These are phyloP conservation scores for Orussus abietinus DNA, from an alignment of 1,140 invertebrate species.

Conservation along the genomic window DNA sequence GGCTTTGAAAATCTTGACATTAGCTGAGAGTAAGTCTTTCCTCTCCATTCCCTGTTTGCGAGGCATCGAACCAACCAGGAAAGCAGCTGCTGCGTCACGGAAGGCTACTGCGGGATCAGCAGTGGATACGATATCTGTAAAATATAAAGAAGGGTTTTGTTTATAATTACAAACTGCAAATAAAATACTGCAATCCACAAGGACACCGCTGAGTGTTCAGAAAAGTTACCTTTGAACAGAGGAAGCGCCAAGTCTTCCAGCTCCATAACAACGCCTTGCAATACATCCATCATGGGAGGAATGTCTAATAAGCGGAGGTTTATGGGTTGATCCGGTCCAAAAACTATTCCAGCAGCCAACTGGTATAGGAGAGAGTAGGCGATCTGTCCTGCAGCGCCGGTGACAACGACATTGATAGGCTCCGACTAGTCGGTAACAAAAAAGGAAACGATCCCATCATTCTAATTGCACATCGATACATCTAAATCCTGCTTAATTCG, in stretches of 20 bases:
- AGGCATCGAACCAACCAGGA: constrained; percentile 98
- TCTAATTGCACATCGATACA: not conserved
- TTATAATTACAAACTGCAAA: too few relatives aligned
- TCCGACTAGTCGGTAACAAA: constrained; percentile 62
- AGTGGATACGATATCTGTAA: constrained; percentile 77
- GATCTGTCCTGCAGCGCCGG: constrained; percentile 98
- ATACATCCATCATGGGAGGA: constrained; percentile 86
- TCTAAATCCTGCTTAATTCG: not conserved
- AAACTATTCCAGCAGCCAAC: constrained; percentile 94
- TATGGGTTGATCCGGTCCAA: constrained; percentile 86
- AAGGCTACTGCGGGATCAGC: constrained; percentile 86
- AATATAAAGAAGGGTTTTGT: constrained; percentile 5
- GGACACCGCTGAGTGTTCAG: too few relatives aligned
- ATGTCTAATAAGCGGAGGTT: constrained; percentile 94
- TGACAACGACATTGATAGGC: constrained; percentile 91
- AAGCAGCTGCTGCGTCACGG: constrained; percentile 95
- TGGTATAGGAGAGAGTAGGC: constrained; percentile 94
- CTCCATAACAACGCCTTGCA: constrained; percentile 98
- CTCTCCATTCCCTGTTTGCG: constrained; percentile 98
- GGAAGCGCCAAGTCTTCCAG: constrained; percentile 93
- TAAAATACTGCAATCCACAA: too few relatives aligned
- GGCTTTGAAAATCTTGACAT: constrained; percentile 98
- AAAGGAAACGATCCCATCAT: constrained; percentile 1
- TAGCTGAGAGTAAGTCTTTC: constrained; percentile 91
- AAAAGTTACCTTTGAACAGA: constrained; percentile 71